Conservation (phyloP, 1,140 invertebrate species). For the Adoxophyes honmai region DNA sequence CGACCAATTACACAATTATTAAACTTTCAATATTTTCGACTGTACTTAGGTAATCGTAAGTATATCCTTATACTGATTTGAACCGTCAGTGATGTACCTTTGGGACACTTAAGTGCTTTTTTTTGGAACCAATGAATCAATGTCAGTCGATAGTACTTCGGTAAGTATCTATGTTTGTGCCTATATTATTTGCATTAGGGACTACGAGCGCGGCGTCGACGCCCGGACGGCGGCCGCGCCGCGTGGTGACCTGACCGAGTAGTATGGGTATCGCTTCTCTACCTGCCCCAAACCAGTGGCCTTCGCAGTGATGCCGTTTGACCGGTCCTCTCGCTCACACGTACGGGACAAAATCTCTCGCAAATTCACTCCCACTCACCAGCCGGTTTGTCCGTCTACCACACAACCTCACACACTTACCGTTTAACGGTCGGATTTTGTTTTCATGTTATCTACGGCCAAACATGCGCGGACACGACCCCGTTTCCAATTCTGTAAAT, state of each 20-base stretch:
- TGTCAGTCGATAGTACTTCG: too few relatives aligned
- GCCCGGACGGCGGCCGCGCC: too few relatives aligned
- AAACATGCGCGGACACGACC: neutral
- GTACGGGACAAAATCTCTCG: constrained; percentile 50
- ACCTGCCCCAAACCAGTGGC: constrained; percentile 28
- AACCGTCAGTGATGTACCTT: too few relatives aligned
- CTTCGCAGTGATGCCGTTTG: constrained; percentile 54
- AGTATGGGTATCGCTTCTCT: constrained; percentile 23
- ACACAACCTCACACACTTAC: constrained; percentile 25
- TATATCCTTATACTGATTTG: too few relatives aligned
- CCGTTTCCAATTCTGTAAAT: neutral
- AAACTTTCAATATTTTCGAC: too few relatives aligned
- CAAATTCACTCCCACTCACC: constrained; percentile 66
- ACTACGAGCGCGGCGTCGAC: too few relatives aligned
- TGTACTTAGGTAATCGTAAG: too few relatives aligned
- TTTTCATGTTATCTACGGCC: neutral
- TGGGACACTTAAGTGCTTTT: too few relatives aligned
- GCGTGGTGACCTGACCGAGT: neutral
- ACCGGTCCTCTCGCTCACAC: constrained; percentile 66
- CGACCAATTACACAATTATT: too few relatives aligned
- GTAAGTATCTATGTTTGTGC: too few relatives aligned
- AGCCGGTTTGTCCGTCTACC: constrained; percentile 48
- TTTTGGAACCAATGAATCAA: too few relatives aligned
- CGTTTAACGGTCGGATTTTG: constrained; percentile 47
- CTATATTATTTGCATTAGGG: too few relatives aligned